Percentiles rank a stretch among this genome's conserved stretches.
Conservation (phyloP, 2,888 invertebrate species). For the Netelia virgata region DNA sequence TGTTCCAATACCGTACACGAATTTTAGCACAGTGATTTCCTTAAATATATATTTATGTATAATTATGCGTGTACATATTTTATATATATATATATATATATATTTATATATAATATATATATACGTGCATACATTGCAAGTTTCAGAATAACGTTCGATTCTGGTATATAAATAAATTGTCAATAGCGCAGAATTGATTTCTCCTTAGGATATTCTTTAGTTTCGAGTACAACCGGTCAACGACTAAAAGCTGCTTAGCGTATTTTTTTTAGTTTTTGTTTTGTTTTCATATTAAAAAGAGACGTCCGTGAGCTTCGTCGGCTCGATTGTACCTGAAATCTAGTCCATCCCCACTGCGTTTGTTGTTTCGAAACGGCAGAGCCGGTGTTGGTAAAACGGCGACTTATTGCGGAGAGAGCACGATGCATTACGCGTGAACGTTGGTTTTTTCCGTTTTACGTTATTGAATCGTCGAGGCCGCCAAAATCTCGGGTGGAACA, state of each 20-base stretch:
- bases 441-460: constrained; percentile 26
- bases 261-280: neutral
- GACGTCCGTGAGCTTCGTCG: constrained; percentile 3
- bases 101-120: constrained; percentile 71
- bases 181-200: constrained; percentile 63
- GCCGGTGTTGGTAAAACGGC: constrained; percentile 49
- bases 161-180: constrained; percentile 66
- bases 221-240: constrained; percentile 21
- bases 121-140: constrained; percentile 69
- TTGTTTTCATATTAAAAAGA: constrained; percentile 14
- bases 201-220: constrained; percentile 39
- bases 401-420: constrained; percentile 72
- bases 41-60: constrained; percentile 74
- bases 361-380: constrained; percentile 51
- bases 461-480: constrained; percentile 37
- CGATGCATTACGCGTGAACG: constrained; percentile 60
- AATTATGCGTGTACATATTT: constrained; percentile 74
- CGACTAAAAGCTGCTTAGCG: constrained; percentile 9
- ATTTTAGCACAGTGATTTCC: constrained; percentile 72
- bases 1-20: constrained; percentile 69
- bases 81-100: constrained; percentile 72
- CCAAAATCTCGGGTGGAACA: neutral
- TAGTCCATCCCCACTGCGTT: constrained; percentile 26
- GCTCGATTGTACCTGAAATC: constrained; percentile 12
- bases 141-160: constrained; percentile 66